Conservation (phyloP, 92 coral and sea anemone species). For the Actinostola sp. region DNA sequence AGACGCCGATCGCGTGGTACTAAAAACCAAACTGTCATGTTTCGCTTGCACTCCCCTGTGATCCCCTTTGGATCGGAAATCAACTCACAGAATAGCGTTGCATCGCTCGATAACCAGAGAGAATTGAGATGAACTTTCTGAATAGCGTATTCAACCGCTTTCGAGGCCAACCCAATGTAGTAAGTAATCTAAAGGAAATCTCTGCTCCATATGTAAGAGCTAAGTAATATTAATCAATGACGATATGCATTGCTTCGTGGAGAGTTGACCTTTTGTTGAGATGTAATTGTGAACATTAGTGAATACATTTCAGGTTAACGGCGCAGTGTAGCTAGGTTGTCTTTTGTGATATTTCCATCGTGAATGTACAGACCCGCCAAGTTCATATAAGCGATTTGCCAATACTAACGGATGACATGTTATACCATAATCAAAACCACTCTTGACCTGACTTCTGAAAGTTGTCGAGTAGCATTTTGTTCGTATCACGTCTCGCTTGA, state of each 20-base stretch:
- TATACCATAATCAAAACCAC: neutral
- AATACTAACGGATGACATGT: neutral
- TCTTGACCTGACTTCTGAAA: slow-evolving; percentile 12
- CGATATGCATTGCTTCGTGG: neutral
- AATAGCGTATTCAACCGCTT: slow-evolving; percentile 27
- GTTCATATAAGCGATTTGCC: neutral
- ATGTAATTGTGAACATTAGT: neutral
- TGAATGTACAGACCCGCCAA: too few relatives aligned
- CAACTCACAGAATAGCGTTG: neutral
- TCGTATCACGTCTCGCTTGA: neutral
- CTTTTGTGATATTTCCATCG: neutral
- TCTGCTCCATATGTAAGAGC: slow-evolving; percentile 11
- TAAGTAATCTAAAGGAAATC: slow-evolving; percentile 11
- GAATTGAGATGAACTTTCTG: slow-evolving; percentile 10
- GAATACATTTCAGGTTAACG: neutral
- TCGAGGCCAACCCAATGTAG: slow-evolving; percentile 15
- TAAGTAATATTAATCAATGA: neutral
- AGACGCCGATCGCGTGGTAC: neutral
- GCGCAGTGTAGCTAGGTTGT: neutral
- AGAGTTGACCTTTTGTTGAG: neutral
- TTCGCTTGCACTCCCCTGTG: slow-evolving; percentile 4
- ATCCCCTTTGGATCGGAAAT: neutral
- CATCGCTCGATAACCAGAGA: neutral
- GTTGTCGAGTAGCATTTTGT: neutral
- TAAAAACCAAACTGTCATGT: neutral